Conservation (phyloP, 2,888 invertebrate species). For the Serrognathus titanus region DNA sequence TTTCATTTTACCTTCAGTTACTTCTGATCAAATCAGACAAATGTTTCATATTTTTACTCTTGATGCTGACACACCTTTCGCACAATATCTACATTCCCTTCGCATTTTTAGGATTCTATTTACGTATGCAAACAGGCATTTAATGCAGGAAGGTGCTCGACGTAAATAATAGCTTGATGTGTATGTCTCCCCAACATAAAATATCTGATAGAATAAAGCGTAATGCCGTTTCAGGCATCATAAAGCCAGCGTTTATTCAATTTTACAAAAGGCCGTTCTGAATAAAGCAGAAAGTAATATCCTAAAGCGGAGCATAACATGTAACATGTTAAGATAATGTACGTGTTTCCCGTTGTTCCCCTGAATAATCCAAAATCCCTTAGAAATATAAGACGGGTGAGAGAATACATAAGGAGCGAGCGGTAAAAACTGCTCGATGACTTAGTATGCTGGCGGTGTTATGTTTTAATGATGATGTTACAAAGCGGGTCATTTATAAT, state of each 20-base stretch:
- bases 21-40: too few relatives aligned
- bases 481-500: conserved; percentile 41
- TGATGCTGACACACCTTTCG: too few relatives aligned
- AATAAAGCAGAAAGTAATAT: conserved; percentile 1
- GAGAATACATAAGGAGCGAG: conserved; percentile 1
- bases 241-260: not conserved
- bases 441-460: conserved; percentile 34
- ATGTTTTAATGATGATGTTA: conserved; percentile 39
- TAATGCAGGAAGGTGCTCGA: too few relatives aligned
- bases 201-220: too few relatives aligned
- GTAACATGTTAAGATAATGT: conserved; percentile 1
- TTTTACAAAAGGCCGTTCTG: not conserved
- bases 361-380: conserved; percentile 3
- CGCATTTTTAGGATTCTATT: too few relatives aligned
- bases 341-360: conserved; percentile 1
- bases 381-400: conserved; percentile 1
- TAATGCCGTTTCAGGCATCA: too few relatives aligned
- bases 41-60: too few relatives aligned
- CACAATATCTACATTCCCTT: too few relatives aligned
- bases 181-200: too few relatives aligned
- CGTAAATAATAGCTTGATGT: too few relatives aligned
- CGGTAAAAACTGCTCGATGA: conserved; percentile 23
- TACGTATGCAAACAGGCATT: too few relatives aligned
- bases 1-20: too few relatives aligned
- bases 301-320: not conserved